A percentile compares a stretch with the other conserved stretches of the same genome.
Conservation (phyloP, 2,797 vertebrate genomes). For the Muscicapa comitata region DNA sequence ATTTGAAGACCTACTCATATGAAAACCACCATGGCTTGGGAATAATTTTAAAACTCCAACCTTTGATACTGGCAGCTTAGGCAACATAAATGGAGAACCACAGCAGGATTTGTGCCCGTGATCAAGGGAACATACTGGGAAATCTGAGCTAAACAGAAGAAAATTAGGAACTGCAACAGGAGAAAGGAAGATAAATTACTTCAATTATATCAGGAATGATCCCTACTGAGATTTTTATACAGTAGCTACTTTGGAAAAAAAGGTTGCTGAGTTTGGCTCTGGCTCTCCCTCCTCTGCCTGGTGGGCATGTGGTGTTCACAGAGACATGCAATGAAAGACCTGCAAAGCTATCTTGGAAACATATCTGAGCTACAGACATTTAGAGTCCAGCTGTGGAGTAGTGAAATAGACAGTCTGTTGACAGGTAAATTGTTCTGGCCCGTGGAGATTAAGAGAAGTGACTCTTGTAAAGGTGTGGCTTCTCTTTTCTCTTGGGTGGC, state of each 20-base stretch:
- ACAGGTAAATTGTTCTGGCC: not conserved
- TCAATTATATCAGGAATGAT: not conserved
- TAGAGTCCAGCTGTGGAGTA: not conserved
- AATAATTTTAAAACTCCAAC: not conserved
- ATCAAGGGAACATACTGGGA: not conserved
- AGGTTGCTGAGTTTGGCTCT: not conserved
- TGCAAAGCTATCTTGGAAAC: not conserved
- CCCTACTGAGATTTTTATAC: not conserved
- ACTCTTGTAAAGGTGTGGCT: not conserved
- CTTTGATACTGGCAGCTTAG: not conserved
- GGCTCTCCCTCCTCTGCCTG: not conserved
- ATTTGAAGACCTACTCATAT: not conserved
- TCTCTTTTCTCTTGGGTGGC: not conserved
- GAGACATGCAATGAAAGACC: not conserved
- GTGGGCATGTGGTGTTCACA: not conserved
- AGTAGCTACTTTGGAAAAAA: not conserved
- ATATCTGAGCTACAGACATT: not conserved
- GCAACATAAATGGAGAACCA: not conserved
- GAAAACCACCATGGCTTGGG: not conserved
- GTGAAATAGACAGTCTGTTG: not conserved
- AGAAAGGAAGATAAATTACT: not conserved
- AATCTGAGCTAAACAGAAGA: not conserved
- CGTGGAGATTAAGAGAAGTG: not conserved
- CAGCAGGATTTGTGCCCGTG: not conserved
- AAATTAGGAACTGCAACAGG: not conserved